Base-by-base conservation (phyloP, 2,888 invertebrate species). In the Ceramica pisi region DNA sequence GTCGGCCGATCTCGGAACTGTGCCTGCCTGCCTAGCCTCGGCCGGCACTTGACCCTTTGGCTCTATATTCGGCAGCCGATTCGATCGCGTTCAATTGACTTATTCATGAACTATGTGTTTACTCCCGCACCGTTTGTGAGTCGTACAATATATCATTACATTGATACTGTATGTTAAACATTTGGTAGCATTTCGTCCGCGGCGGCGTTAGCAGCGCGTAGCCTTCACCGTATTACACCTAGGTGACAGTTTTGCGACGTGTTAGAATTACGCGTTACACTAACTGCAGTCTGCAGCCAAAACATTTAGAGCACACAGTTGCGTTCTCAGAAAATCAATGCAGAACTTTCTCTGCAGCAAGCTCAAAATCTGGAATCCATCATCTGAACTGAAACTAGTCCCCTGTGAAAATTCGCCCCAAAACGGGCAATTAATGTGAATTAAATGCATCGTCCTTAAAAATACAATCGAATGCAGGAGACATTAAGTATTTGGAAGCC, bases 201-300 rank as follows among this genome's bases (percentile, higher is more conserved):
- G 19, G 16, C 31, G 23, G 2, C 38, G 19, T 38, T 61, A 44
- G 51, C 55, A 48, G 48, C 38, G 10, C 19, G 48, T 48, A 41
- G 41, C 69, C 79, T 65, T 74, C 70, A 62, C 67, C 74, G 56
- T 60, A 26, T 73, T 66, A 74, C 74, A 78, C 74, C 16, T 14
- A 61, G 63, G 74, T 70, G 78, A 61, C 69, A 71, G 66, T 62
- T 67, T 50, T 8, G 44, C 21, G 62, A 19, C 21, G 19, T 14
- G 38, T 46, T 38, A 44, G 48, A 44, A 44, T 12, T 44, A 23
- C 50, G 26, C 26, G 14, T 19, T 56, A 16, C 41, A 31, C 21
- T 48, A 14, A 19, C 16, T 19, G 38, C 41, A 38, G 26, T 46
- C 31, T 41, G 26, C 48, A 12, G 4, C 16, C 21, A 31, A 55